Percentiles rank a stretch among this genome's conserved stretches.
phyloP scores from a whole-genome alignment of 2,797 vertebrate species.

The Ambastaia sidthimunki region DNA sequence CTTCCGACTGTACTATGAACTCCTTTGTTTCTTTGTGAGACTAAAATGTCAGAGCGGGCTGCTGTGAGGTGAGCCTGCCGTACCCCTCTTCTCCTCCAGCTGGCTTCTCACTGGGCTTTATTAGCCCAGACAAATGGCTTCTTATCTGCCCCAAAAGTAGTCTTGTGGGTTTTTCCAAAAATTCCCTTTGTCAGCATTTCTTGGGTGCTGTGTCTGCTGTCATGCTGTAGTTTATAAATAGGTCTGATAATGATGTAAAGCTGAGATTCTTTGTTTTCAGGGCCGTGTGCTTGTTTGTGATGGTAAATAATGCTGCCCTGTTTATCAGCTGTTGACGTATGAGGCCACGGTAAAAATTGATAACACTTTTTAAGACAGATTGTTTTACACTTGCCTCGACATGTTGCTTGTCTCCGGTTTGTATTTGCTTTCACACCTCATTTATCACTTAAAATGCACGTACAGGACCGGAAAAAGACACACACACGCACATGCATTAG shows the following conservation, averaged over 20 bases:
- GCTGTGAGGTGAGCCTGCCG: too few species aligned
- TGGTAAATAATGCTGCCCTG: conserved; percentile 2
- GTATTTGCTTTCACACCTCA: conserved; percentile 5
- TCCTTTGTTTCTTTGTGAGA: conserved; percentile 53
- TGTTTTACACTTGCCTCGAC: neutral
- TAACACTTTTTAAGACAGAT: neutral
- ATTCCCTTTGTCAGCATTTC: neutral
- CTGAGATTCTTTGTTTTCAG: neutral
- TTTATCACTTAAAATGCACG: neutral
- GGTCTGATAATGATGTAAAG: neutral
- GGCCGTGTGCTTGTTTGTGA: neutral
- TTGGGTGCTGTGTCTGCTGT: neutral
- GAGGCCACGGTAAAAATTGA: neutral
- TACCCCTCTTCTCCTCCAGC: conserved; percentile 11
- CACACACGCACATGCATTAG: too few species aligned
- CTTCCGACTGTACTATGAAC: conserved; percentile 26
- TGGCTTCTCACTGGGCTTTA: conserved; percentile 34
- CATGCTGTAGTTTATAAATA: neutral
- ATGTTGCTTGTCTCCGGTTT: neutral
- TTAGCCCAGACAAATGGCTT: conserved; percentile 21
- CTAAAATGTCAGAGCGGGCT: conserved; percentile 47
- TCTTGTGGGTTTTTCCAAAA: conserved; percentile 14
- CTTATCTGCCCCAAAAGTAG: conserved; percentile 16
- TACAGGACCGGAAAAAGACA: neutral
- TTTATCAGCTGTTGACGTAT: conserved; percentile 3